These are phyloP conservation scores for Pipa parva DNA, from an alignment of 2,113 vertebrate species.

Conservation along the genomic window DNA sequence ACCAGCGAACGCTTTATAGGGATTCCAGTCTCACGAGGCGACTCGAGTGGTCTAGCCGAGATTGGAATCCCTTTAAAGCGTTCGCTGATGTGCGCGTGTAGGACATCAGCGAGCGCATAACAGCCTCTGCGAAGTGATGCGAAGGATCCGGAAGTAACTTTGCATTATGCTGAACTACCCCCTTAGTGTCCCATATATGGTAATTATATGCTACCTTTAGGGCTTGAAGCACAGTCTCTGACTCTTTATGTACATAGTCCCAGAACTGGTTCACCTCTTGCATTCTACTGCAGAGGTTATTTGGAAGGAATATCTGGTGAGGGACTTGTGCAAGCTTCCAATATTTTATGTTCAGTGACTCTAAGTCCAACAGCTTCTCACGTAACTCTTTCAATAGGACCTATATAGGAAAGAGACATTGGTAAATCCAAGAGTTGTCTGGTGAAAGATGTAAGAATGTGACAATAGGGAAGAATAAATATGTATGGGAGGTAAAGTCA, in stretches of 20 bases:
- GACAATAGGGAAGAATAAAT: not conserved
- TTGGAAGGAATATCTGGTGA: slow-evolving; percentile 45
- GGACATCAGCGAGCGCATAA: no score
- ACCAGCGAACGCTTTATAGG: no score
- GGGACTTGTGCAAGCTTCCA: slow-evolving; percentile 51
- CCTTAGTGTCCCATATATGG: no score
- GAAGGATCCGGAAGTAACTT: no score
- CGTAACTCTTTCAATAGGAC: slow-evolving; percentile 54
- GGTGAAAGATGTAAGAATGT: no score
- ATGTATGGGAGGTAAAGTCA: not conserved
- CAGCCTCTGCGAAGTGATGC: no score
- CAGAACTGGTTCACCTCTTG: slow-evolving; percentile 57
- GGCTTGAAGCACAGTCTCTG: slow-evolving; percentile 47
- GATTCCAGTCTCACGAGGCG: no score
- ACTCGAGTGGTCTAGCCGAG: no score
- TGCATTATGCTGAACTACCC: no score
- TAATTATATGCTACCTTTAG: slow-evolving; percentile 63
- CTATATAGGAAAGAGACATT: slow-evolving; percentile 37
- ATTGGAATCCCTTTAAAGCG: no score
- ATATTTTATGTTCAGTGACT: slow-evolving; percentile 58
- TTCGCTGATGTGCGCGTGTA: no score
- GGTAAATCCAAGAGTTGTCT: not conserved
- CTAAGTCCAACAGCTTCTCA: slow-evolving; percentile 56
- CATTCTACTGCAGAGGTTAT: slow-evolving; percentile 45
- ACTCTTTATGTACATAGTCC: slow-evolving; percentile 52